phyloP scores from a whole-genome alignment of 2,888 invertebrate species.

The Aspidiotus destructor region DNA sequence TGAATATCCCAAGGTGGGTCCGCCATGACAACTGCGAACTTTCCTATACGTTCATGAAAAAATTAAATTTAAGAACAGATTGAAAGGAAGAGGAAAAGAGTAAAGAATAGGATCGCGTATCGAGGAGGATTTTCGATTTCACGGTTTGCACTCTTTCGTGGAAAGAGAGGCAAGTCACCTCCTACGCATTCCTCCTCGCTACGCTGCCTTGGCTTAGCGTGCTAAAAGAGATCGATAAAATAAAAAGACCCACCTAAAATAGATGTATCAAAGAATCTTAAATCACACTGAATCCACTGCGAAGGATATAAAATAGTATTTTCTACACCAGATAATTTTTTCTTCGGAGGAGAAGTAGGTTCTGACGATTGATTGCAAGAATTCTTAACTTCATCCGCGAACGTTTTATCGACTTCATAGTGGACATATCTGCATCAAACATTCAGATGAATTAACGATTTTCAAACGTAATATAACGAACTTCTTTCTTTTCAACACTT shows the following conservation, averaged over 20 bases:
- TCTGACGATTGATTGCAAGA: constrained; percentile 27
- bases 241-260: constrained; percentile 54
- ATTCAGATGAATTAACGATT: not conserved
- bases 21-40: constrained; percentile 98
- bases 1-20: constrained; percentile 99
- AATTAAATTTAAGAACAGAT: too few species aligned
- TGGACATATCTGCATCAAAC: constrained; percentile 68
- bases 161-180: too few species aligned
- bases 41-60: constrained; percentile 49
- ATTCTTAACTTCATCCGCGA: constrained; percentile 12
- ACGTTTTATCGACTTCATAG: constrained; percentile 73
- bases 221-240: too few species aligned
- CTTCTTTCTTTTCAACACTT: not conserved
- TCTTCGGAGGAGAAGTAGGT: constrained; percentile 25
- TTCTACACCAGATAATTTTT: constrained; percentile 33
- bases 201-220: too few species aligned
- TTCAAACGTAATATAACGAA: not conserved
- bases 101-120: too few species aligned
- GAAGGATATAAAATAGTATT: constrained; percentile 67
- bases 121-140: too few species aligned
- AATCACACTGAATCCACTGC: constrained; percentile 96
- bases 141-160: not conserved
- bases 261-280: constrained; percentile 82
- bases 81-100: too few species aligned
- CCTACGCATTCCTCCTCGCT: too few species aligned